A percentile compares a stretch with the other conserved stretches of the same genome.
phyloP scores from a whole-genome alignment of 2,113 vertebrate genomes.

The Syngnathoides biaculeatus region DNA sequence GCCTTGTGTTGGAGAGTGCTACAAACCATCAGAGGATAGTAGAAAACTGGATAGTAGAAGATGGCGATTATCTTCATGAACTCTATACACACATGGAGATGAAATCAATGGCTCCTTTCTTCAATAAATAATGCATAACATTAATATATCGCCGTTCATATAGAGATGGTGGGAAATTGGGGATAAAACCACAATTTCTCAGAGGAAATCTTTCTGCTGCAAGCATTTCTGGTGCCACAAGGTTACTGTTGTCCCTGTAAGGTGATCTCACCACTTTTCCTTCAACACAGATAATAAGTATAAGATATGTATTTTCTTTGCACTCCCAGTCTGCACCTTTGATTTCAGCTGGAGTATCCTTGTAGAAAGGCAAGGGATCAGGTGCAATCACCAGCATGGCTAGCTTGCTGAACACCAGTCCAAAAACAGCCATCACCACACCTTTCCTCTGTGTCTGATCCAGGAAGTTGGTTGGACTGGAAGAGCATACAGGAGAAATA shows the following conservation, averaged over 20 bases:
- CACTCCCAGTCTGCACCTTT: slow-evolving; percentile 67
- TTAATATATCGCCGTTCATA: not conserved
- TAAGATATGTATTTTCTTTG: not conserved
- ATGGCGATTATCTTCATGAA: slow-evolving; percentile 83
- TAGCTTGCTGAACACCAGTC: slow-evolving; percentile 81
- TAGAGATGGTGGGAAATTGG: not conserved
- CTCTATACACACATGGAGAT: slow-evolving; percentile 58
- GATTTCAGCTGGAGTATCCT: slow-evolving; percentile 38
- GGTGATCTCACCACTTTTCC: not conserved
- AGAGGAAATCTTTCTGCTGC: too few relatives aligned
- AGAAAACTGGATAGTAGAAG: slow-evolving; percentile 84
- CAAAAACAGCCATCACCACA: slow-evolving; percentile 72
- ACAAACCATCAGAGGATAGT: slow-evolving; percentile 82
- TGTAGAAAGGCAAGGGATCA: slow-evolving; percentile 76
- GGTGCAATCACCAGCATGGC: slow-evolving; percentile 70
- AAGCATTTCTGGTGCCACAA: too few relatives aligned
- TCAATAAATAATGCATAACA: not conserved
- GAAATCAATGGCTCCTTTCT: not conserved
- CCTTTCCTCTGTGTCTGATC: slow-evolving; percentile 71
- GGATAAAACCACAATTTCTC: too few relatives aligned
- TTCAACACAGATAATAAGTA: not conserved
- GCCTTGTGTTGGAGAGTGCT: slow-evolving; percentile 59
- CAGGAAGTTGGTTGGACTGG: slow-evolving; percentile 80
- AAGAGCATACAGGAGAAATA: not conserved
- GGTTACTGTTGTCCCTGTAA: too few relatives aligned